Evolutionary conservation across 2,797 vertebrate genomes (phyloP).

Genomic region (Miichthys miiuy): DNA sequence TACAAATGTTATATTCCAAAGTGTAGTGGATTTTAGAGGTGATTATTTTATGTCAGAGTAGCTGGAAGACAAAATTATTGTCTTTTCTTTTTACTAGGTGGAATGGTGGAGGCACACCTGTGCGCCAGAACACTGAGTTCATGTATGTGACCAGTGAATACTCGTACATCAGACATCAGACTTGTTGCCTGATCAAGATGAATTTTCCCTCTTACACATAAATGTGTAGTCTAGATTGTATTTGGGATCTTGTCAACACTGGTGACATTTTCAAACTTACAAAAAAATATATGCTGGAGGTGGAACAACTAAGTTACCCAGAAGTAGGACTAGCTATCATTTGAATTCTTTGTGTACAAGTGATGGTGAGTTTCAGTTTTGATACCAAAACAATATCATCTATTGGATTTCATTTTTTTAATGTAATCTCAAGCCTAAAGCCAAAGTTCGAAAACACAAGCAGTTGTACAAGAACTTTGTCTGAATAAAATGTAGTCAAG

Average conservation of each 20-base stretch:
- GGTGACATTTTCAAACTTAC: slow-evolving; percentile 33
- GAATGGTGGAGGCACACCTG: slow-evolving; percentile 93
- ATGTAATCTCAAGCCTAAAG: background rate
- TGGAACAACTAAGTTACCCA: background rate
- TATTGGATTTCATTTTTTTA: background rate
- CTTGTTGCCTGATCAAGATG: slow-evolving; percentile 43
- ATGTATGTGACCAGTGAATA: slow-evolving; percentile 90
- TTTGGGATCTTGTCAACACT: slow-evolving; percentile 37
- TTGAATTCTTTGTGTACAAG: background rate
- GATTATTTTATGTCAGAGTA: slow-evolving; percentile 21
- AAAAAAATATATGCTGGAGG: background rate
- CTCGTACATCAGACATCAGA: slow-evolving; percentile 47
- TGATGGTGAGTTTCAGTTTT: background rate
- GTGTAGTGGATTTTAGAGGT: background rate
- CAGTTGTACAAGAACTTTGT: background rate
- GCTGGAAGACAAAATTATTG: slow-evolving; percentile 65
- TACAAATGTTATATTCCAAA: background rate
- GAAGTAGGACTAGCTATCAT: background rate
- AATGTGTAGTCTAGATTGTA: slow-evolving; percentile 3
- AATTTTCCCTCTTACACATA: background rate
- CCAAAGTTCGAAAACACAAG: background rate
- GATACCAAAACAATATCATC: background rate
- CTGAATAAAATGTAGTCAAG: background rate
- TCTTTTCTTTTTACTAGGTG: slow-evolving; percentile 93
- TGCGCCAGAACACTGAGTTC: slow-evolving; percentile 93